phyloP scores from a whole-genome alignment of 2,113 vertebrate genomes.

The Canis aureus region DNA sequence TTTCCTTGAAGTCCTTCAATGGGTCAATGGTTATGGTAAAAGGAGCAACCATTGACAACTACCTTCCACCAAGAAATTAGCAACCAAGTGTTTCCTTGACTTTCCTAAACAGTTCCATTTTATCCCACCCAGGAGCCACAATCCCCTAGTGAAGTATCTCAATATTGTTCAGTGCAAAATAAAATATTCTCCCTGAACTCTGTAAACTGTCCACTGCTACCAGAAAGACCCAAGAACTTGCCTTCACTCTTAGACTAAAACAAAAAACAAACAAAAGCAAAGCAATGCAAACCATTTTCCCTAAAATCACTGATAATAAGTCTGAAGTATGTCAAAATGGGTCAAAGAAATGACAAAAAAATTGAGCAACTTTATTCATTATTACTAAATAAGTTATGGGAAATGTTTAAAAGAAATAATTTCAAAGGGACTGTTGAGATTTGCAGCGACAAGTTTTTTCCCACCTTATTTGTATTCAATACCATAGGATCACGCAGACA shows the following conservation, averaged over 20 bases:
- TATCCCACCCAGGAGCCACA: background rate
- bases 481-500: constrained; percentile 18
- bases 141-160: background rate
- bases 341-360: constrained; percentile 22
- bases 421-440: constrained; percentile 19
- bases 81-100: background rate
- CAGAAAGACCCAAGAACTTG: background rate
- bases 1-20: background rate
- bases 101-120: background rate
- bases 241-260: background rate
- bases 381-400: constrained; percentile 26
- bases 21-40: background rate
- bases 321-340: background rate
- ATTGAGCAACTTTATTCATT: background rate
- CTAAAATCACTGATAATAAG: constrained; percentile 34
- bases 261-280: no score
- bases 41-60: background rate
- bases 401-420: constrained; percentile 55
- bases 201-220: background rate
- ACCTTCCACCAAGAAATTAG: background rate
- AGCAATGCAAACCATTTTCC: background rate
- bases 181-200: background rate
- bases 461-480: constrained; percentile 55
- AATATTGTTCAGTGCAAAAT: background rate
- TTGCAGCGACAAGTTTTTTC: background rate